Base-by-base conservation (phyloP, 1,140 invertebrate species). In the Calephelis virginiensis region DNA sequence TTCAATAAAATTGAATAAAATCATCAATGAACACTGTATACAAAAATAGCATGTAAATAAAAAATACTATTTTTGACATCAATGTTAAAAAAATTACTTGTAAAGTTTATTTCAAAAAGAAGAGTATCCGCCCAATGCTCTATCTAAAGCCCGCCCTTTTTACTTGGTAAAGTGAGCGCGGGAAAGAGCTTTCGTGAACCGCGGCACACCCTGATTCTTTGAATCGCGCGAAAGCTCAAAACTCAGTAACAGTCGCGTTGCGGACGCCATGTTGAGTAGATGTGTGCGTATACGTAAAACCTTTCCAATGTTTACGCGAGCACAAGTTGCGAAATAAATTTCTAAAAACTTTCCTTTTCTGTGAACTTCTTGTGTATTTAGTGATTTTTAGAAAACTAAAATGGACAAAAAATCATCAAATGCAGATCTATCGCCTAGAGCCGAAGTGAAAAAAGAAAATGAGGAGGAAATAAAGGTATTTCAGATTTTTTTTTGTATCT, bases 401-500 rank as follows among this genome's bases (percentile, higher is more conserved):
- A 92, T 91, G 90, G 85, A 83, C 74, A 85, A 74, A 69, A 86
- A 84, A 70, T 75, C 79, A 12, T 72, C 82, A 8, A 79, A 85
- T 28, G 68, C 81, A n/a, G 80, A 43, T 79, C 65, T 86, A 45
- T 84, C 90, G 37, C 81, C 84, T 6, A 77, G 81, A 65, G 67
- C 84, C 11, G 82, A 83, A 70, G 84, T 92, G 72, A 92, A 92
- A 80, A 92, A 92, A 75, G 90, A 92, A 71, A 90, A 87, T 67
- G 91, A 92, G 80, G 91, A 92, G 79, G 91, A 92, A 80, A 92
- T 92, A 67, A 92, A 92, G 87, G 91, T 92, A 81, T 78, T 73
- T 67, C 40, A 28, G 40, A 43, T 6, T 63, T 69, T 38, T 48
- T 63, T 45, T n/a, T 45, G 53, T 7, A 13, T 50, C 53, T 62